These are phyloP conservation scores for Myotis vivesi DNA, from an alignment of 2,797 vertebrate genomes.

Conservation along the genomic window DNA sequence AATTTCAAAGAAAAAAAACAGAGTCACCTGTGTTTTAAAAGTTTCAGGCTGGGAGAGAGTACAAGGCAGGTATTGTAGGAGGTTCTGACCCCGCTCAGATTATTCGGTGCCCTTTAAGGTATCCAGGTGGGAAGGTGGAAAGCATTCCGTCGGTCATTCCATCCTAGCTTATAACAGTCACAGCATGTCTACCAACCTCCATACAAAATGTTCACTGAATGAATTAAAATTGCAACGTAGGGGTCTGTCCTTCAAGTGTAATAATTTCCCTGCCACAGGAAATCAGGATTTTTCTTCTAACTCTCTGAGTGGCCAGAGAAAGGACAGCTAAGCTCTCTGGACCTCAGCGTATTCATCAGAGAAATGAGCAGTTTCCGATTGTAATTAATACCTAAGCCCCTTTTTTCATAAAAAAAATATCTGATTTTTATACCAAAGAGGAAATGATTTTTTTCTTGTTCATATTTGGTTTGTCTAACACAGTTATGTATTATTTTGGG, in stretches of 20 bases:
- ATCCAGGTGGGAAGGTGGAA: slow-evolving; percentile 19
- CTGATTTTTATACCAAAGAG: slow-evolving; percentile 82
- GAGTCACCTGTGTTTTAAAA: background rate
- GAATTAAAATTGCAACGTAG: background rate
- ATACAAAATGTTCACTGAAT: background rate
- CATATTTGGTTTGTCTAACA: slow-evolving; percentile 65
- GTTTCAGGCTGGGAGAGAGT: background rate
- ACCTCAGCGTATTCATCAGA: background rate
- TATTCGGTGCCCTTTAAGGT: background rate
- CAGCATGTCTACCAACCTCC: slow-evolving; percentile 17
- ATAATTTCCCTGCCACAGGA: background rate
- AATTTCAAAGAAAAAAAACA: background rate
- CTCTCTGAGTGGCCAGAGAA: background rate
- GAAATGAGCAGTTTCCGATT: background rate
- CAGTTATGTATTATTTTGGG: slow-evolving; percentile 78
- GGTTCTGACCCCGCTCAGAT: background rate
- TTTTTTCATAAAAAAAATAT: background rate
- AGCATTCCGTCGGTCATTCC: background rate
- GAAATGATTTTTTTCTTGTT: slow-evolving; percentile 66
- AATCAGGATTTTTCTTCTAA: background rate
- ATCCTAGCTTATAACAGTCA: slow-evolving; percentile 26
- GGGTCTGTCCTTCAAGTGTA: background rate
- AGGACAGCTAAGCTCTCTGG: background rate
- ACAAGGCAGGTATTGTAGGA: background rate
- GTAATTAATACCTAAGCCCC: background rate